A percentile compares a stretch with the other conserved stretches of the same genome.
These are phyloP conservation scores for Lepidothrix coronata DNA, from an alignment of 2,113 vertebrate genomes.

Conservation along the genomic window DNA sequence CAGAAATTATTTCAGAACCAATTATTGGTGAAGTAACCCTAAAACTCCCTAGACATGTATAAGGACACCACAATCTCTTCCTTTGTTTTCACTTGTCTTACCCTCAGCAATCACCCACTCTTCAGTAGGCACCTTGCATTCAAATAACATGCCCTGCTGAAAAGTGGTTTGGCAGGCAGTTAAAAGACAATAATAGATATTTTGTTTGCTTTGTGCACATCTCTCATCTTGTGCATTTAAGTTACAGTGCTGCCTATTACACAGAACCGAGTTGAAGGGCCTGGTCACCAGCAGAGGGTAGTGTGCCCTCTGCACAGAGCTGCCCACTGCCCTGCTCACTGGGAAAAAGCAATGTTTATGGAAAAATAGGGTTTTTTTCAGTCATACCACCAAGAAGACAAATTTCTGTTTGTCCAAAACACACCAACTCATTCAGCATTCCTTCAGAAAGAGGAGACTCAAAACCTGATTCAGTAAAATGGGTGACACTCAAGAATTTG, in stretches of 20 bases:
- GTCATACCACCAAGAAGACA: neutral
- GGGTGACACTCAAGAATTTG: neutral
- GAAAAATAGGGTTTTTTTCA: rapidly evolving
- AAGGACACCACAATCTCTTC: neutral
- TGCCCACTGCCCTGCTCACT: rapidly evolving
- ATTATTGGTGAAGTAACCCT: neutral
- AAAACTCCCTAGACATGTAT: neutral
- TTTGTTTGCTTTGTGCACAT: neutral
- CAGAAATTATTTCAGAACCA: neutral
- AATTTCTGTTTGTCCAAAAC: neutral
- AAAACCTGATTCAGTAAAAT: rapidly evolving
- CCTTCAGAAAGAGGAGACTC: neutral
- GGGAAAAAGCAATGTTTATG: neutral
- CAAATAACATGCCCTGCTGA: neutral
- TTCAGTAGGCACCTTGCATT: neutral
- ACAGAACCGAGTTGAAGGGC: neutral
- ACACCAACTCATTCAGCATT: neutral
- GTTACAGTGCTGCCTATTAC: neutral
- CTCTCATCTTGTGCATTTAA: neutral
- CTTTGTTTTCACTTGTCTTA: neutral
- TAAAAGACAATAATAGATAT: neutral
- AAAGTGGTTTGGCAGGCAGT: neutral
- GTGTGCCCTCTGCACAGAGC: neutral
- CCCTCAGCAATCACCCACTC: neutral
- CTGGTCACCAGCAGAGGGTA: neutral